Percentiles rank a stretch among this genome's conserved stretches.
These are phyloP conservation scores for Turnix velox DNA, from an alignment of 2,113 vertebrate genomes.

Conservation along the genomic window DNA sequence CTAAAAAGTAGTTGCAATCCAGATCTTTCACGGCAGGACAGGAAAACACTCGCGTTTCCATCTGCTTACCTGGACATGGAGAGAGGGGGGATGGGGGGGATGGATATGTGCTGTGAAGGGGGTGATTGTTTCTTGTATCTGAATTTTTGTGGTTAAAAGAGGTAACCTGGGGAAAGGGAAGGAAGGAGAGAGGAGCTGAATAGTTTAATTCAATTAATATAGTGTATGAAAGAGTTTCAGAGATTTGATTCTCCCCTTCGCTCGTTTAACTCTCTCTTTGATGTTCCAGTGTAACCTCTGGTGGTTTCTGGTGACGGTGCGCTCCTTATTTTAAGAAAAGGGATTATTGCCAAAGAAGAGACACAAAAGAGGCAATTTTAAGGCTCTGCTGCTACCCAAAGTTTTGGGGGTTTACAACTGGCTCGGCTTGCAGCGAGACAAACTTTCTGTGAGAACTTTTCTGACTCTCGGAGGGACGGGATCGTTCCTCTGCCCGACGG, in stretches of 20 bases:
- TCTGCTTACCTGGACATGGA: not conserved
- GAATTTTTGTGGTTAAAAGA: not conserved
- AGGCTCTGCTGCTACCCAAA: not conserved
- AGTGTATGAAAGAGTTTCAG: not conserved
- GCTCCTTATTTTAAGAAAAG: not conserved
- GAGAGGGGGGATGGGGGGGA: accelerated
- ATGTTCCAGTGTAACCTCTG: not conserved
- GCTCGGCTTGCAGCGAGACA: not conserved
- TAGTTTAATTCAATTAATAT: not conserved
- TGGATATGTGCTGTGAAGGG: not conserved
- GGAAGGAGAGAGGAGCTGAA: not conserved
- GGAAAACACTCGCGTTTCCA: not conserved
- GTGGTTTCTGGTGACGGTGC: not conserved
- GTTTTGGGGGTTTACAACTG: not conserved
- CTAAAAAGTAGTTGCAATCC: not conserved
- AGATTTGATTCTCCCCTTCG: not conserved
- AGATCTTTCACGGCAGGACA: not conserved
- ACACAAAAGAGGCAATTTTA: slow-evolving; percentile 33
- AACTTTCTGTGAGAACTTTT: not conserved
- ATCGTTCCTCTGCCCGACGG: no score
- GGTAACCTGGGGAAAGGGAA: not conserved
- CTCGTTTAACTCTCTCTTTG: not conserved
- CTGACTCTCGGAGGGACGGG: not conserved
- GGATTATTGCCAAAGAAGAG: slow-evolving; percentile 27
- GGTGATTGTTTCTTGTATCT: not conserved